Evolutionary conservation across 2,888 invertebrate genomes (phyloP).

Genomic region (Eulithis prunata): DNA sequence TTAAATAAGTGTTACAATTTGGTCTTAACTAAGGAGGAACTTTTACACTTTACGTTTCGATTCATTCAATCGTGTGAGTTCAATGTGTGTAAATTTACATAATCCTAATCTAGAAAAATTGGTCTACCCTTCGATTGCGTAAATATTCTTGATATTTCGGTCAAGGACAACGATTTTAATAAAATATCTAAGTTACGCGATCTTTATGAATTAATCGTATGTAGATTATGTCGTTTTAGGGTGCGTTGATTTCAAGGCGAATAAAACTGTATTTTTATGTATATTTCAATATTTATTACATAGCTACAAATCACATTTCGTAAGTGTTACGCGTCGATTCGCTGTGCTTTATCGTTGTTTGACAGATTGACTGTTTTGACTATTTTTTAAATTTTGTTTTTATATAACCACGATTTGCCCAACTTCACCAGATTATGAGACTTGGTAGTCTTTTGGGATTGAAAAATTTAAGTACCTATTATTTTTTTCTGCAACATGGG

Average conservation of each 20-base stretch:
- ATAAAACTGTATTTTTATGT: constrained; percentile 6
- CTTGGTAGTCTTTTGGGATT: too few species aligned
- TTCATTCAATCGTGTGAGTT: constrained; percentile 9
- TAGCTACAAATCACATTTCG: constrained; percentile 13
- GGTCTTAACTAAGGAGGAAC: too few species aligned
- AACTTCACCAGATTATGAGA: too few species aligned
- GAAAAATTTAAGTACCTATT: too few species aligned
- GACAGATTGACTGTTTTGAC: too few species aligned
- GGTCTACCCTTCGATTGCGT: constrained; percentile 14
- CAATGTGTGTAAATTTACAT: constrained; percentile 20
- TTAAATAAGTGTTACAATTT: too few species aligned
- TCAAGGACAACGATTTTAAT: constrained; percentile 25
- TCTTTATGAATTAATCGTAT: constrained; percentile 19
- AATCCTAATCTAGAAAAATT: constrained; percentile 8
- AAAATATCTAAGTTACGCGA: constrained; percentile 17
- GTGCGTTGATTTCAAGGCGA: constrained; percentile 27
- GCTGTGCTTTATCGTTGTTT: neutral
- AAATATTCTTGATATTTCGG: constrained; percentile 18
- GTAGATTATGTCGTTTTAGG: constrained; percentile 17
- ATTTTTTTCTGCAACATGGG: too few species aligned
- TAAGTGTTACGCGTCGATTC: constrained; percentile 7
- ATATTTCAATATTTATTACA: constrained; percentile 17
- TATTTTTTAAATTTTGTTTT: too few species aligned
- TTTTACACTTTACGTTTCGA: too few species aligned
- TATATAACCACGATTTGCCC: too few species aligned